phyloP scores from a whole-genome alignment of 2,797 vertebrate species.

The Nyctalus aviator region DNA sequence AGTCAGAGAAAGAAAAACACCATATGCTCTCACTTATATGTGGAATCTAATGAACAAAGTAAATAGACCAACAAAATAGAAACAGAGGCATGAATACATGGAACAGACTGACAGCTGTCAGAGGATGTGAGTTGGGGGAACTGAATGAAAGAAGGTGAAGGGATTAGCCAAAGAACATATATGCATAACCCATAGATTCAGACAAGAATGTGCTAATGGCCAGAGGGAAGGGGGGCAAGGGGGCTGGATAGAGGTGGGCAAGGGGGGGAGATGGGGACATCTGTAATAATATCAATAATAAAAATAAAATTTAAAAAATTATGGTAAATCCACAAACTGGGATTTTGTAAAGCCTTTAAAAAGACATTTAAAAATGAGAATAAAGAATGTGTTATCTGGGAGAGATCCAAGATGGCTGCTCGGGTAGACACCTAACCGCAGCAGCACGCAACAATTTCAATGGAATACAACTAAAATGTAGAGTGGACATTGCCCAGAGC shows the following conservation, averaged over 20 bases:
- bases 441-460: too few relatives aligned
- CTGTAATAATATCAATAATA: neutral
- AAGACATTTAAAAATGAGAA: constrained; percentile 6
- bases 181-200: neutral
- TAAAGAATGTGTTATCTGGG: neutral
- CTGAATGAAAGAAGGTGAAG: neutral
- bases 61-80: neutral
- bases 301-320: neutral
- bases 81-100: neutral
- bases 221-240: neutral
- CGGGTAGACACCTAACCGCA: too few relatives aligned
- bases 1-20: neutral
- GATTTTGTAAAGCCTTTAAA: neutral
- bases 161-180: neutral
- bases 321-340: neutral
- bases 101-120: neutral
- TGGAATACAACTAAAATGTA: too few relatives aligned
- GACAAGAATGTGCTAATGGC: neutral
- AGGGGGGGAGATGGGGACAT: neutral
- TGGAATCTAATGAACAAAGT: neutral
- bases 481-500: too few relatives aligned
- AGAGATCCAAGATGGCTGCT: too few relatives aligned
- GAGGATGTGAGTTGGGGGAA: neutral
- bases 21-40: neutral
- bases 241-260: neutral